A percentile compares a stretch with the other conserved stretches of the same genome.
Evolutionary conservation across 2,113 vertebrate species (phyloP).

Genomic region (Trogon melanurus): DNA sequence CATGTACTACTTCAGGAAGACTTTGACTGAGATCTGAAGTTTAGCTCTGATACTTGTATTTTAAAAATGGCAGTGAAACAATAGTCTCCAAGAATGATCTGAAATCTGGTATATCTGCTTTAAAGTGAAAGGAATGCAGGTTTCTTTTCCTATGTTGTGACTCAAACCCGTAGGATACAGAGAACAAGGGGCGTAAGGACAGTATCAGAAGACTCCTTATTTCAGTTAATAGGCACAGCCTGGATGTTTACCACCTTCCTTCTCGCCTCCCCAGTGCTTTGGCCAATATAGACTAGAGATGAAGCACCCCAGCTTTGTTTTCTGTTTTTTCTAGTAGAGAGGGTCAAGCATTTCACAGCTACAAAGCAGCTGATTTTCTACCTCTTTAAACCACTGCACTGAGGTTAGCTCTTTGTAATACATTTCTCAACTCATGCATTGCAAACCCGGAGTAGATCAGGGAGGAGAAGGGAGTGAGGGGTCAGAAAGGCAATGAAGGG

Average conservation of each 20-base stretch:
- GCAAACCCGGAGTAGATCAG: slow-evolving; percentile 10
- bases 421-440: slow-evolving; percentile 21
- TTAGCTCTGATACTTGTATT: neutral
- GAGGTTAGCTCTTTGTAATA: neutral
- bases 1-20: neutral
- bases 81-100: neutral
- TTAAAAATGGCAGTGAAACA: neutral
- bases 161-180: neutral
- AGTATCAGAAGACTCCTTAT: neutral
- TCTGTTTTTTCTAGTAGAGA: neutral
- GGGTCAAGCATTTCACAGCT: neutral
- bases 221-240: neutral
- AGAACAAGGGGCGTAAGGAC: neutral
- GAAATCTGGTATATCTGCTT: neutral
- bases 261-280: neutral
- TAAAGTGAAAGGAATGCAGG: neutral
- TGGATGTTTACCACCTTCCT: neutral
- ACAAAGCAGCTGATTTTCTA: neutral
- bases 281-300: neutral
- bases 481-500: slow-evolving; percentile 44
- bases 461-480: slow-evolving; percentile 46
- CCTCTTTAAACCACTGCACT: neutral
- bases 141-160: neutral
- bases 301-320: neutral
- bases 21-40: neutral